Conservation (phyloP, 2,888 invertebrate species). For the Hermaeophaga mercurialis region DNA sequence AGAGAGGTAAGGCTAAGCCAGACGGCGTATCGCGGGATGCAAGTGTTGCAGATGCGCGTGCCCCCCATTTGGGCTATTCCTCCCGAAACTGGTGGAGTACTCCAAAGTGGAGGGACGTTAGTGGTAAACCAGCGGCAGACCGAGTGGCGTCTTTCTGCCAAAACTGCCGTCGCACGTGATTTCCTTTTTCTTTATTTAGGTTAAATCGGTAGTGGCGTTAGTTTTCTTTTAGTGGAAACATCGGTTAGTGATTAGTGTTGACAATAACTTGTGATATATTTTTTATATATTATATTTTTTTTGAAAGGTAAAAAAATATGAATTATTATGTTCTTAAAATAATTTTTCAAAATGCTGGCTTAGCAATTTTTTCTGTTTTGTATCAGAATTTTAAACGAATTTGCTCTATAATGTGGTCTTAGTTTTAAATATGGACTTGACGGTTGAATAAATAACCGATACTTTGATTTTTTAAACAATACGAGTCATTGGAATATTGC, state of each 20-base stretch:
- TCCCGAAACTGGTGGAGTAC: conserved; percentile 18
- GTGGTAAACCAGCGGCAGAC: conserved; percentile 51
- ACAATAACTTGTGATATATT: conserved; percentile 3
- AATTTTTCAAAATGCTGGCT: no score
- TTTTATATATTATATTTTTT: no score
- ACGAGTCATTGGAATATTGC: no score
- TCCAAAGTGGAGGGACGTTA: conserved; percentile 39
- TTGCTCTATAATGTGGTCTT: no score
- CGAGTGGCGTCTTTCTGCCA: conserved; percentile 45
- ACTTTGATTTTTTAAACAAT: no score
- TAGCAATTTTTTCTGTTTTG: neutral
- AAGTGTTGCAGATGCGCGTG: conserved; percentile 40
- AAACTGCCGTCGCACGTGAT: conserved; percentile 48
- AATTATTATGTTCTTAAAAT: no score
- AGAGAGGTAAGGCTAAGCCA: conserved; percentile 5
- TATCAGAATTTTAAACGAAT: no score
- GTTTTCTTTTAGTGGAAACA: conserved; percentile 5
- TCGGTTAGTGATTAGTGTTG: neutral
- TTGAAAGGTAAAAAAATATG: no score
- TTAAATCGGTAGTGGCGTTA: conserved; percentile 8
- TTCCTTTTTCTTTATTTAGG: conserved; percentile 16
- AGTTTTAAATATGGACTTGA: no score
- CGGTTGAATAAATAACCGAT: no score
- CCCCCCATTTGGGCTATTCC: conserved; percentile 26
- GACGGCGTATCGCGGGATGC: conserved; percentile 28